phyloP scores from a whole-genome alignment of 1,140 invertebrate genomes.

The Rhynchophorus ferrugineus region DNA sequence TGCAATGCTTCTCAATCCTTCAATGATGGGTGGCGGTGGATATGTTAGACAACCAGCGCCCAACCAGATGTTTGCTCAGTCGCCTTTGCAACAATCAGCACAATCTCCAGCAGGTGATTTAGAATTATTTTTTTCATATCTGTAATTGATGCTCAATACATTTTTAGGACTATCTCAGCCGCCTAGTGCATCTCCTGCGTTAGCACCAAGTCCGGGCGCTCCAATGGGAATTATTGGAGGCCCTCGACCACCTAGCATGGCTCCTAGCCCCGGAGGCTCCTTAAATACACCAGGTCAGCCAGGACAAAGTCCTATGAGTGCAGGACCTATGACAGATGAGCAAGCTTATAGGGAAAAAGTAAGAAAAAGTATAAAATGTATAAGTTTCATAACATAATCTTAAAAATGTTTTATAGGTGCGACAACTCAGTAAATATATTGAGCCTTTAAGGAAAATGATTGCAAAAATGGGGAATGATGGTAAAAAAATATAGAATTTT shows the following conservation, averaged over 20 bases:
- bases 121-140: slow-evolving; percentile 20
- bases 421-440: slow-evolving; percentile 87
- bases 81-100: slow-evolving; percentile 57
- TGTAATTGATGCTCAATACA: no score
- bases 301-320: slow-evolving; percentile 59
- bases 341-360: slow-evolving; percentile 88
- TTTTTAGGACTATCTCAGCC: slow-evolving; percentile 41
- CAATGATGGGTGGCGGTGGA: slow-evolving; percentile 14
- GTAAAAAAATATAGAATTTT: slow-evolving; percentile 48
- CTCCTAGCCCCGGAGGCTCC: slow-evolving; percentile 71
- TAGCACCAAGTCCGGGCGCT: slow-evolving; percentile 61
- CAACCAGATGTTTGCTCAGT: slow-evolving; percentile 60
- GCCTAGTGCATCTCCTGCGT: slow-evolving; percentile 57
- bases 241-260: slow-evolving; percentile 52
- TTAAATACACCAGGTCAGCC: slow-evolving; percentile 73
- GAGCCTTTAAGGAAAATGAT: slow-evolving; percentile 86
- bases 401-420: slow-evolving; percentile 8
- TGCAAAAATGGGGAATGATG: slow-evolving; percentile 75
- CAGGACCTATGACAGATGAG: slow-evolving; percentile 58
- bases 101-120: slow-evolving; percentile 58
- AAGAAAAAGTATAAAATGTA: slow-evolving; percentile 21
- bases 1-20: slow-evolving; percentile 12
- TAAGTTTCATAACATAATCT: not conserved
- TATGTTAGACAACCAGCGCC: slow-evolving; percentile 50
- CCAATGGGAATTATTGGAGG: slow-evolving; percentile 49